Base-by-base conservation (phyloP, 1,140 invertebrate genomes). In the Aphelenchoides fujianensis region DNA sequence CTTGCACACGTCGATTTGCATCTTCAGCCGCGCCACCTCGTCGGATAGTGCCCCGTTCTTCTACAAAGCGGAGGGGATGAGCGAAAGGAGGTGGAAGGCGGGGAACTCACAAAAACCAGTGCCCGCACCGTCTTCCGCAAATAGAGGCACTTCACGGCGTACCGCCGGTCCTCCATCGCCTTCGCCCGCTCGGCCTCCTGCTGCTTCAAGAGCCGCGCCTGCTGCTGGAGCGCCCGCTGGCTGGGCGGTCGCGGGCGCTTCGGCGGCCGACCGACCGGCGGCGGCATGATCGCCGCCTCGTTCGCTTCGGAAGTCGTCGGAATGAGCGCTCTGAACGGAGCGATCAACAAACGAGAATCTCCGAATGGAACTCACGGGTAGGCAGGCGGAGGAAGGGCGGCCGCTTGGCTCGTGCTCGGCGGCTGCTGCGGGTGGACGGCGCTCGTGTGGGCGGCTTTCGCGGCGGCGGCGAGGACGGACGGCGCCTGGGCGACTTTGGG, bases 11-110 rank as follows among this genome's bases (percentile, higher is more conserved):
- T 59, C 55, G 23, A 59, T 59, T 19, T 59, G 55, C 55, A 59
- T 59, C 34, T 59, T 59, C 5, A 59, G 23, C 7, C 55, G 55
- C 23, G 55, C 55, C 5, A 59, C 55, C 34, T 59, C 55, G 55
- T 59, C 55, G 23, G 55, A 27, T 59, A 59, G 55, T 59, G 55
- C 55, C 34, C 55, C 55, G 23, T 59, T 59, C 23, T 59, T 59
- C 55, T 59, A 59, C 55, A 59, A 59, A 59, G 12, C 5, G 19
- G 34, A 59, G 7, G 12, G 34, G 34, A 59, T 7, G 55, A 7
- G 5, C 7, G 5, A 30, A 5, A 19, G 5, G 5, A 30, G 55
- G 7, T 7, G 5, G 19, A 7, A 7, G 5, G 19, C n/a, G n/a
- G n/a, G n/a, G n/a, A n/a, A n/a, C 55, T 59, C 34, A 59, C 55